Base-by-base conservation (phyloP, 2,797 vertebrate genomes). In the Numenius phaeopus region DNA sequence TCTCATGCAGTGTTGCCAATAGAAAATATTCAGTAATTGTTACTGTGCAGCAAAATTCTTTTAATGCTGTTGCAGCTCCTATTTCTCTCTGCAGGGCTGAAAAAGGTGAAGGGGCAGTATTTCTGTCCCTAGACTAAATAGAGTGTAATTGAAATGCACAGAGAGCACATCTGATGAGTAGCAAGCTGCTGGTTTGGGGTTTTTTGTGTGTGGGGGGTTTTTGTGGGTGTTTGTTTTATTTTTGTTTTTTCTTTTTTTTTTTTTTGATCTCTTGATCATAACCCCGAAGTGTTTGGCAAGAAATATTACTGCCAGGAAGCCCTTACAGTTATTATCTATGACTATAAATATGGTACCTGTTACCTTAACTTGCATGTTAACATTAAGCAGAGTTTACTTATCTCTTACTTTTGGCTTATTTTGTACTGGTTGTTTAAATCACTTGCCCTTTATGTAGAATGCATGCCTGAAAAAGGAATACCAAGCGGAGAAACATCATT, bases 391-490 rank as follows among this genome's bases (percentile, higher is more conserved):
- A 59, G 19, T 92, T 95, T 49, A 64, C 44, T 80, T 88, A 8
- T 9, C 23, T 59, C 49, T 89, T 89, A 21, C 29, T 94, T 11
- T 34, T 21, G 32, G 16, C 52, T 91, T 87, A 26, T 78, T 66
- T 92, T 78, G 11, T 81, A 32, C 40, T 40, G 42, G 22, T 50
- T 83, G 29, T 91, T 65, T 69, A 57, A 87, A 76, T 86, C 40
- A 29, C 47, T 88, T 58, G 23, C 17, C 4, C 42, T 94, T 88
- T 86, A 55, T 75, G 73, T 69, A 61, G 76, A 77, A 88, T 69
- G 91, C 46, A 30, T 94, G 76, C 26, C 76, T 94, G 76, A 79
- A 90, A 90, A 84, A 91, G 47, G 59, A 91, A 91, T 93, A 94
- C 37, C 49, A 77, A 14, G 30, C 85, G 32, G 66, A 59, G 89